These are phyloP conservation scores for Elanoides forficatus DNA, from an alignment of 2,113 vertebrate species.

Conservation along the genomic window DNA sequence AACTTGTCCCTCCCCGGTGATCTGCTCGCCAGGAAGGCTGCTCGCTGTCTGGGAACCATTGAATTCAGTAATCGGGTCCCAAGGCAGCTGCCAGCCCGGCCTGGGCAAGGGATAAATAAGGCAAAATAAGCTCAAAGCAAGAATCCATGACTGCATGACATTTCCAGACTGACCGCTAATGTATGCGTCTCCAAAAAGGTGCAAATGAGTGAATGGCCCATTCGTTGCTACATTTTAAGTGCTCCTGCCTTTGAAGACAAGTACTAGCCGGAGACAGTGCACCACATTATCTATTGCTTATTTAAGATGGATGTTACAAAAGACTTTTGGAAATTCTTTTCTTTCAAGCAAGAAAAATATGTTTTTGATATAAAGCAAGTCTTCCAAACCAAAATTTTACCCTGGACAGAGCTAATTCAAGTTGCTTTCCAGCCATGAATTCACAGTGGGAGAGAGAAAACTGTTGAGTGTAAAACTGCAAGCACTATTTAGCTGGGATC, in stretches of 20 bases:
- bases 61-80: not conserved
- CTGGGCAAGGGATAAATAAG: not conserved
- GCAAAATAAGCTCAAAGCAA: not conserved
- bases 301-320: not conserved
- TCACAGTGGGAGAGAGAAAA: slow-evolving; percentile 22
- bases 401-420: slow-evolving; percentile 4
- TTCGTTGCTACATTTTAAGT: not conserved
- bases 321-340: not conserved
- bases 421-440: not conserved
- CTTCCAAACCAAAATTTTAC: not conserved
- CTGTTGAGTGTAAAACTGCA: not conserved
- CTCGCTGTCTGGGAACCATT: not conserved
- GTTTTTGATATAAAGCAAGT: not conserved
- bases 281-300: not conserved
- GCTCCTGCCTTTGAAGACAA: not conserved
- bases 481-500: not conserved
- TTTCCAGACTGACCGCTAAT: not conserved
- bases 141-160: not conserved
- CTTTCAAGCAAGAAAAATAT: not conserved
- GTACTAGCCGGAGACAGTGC: not conserved
- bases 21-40: not conserved
- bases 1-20: not conserved
- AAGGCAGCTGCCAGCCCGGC: not conserved
- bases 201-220: not conserved
- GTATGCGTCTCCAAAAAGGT: not conserved